phyloP scores from a whole-genome alignment of 2,113 vertebrate species.

The Sakesphorus luctuosus region DNA sequence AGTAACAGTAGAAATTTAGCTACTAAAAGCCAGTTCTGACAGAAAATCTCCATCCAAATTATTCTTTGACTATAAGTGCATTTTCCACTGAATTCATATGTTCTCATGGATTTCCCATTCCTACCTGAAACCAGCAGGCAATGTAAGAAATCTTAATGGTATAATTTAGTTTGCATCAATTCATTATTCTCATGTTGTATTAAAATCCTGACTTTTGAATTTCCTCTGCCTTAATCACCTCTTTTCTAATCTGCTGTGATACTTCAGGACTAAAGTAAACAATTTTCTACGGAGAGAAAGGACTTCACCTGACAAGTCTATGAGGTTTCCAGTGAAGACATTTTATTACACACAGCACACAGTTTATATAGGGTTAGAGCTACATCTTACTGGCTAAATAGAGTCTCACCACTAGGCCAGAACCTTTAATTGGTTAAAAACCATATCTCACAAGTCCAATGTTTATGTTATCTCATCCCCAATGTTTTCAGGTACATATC shows the following conservation, averaged over 20 bases:
- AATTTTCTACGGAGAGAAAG: too few relatives aligned
- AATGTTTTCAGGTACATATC: too few relatives aligned
- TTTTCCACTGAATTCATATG: not conserved
- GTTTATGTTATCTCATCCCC: too few relatives aligned
- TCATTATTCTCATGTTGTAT: not conserved
- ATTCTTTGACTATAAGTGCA: not conserved
- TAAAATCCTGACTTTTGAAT: not conserved
- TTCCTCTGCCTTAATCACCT: not conserved
- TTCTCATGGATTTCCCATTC: not conserved
- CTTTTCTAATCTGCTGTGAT: not conserved
- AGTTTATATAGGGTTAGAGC: too few relatives aligned
- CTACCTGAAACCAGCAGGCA: not conserved
- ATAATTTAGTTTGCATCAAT: not conserved
- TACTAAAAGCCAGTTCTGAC: not conserved
- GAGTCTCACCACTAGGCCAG: too few relatives aligned
- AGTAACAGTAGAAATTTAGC: not conserved
- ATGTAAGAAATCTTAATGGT: not conserved
- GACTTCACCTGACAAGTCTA: too few relatives aligned
- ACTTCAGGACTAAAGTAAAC: too few relatives aligned
- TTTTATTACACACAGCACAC: too few relatives aligned
- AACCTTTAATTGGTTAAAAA: too few relatives aligned
- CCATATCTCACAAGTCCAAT: too few relatives aligned
- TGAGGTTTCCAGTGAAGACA: too few relatives aligned
- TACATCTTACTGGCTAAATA: too few relatives aligned
- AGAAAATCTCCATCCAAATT: not conserved